phyloP scores from a whole-genome alignment of 1,140 invertebrate genomes.

The Drosophila guanche region DNA sequence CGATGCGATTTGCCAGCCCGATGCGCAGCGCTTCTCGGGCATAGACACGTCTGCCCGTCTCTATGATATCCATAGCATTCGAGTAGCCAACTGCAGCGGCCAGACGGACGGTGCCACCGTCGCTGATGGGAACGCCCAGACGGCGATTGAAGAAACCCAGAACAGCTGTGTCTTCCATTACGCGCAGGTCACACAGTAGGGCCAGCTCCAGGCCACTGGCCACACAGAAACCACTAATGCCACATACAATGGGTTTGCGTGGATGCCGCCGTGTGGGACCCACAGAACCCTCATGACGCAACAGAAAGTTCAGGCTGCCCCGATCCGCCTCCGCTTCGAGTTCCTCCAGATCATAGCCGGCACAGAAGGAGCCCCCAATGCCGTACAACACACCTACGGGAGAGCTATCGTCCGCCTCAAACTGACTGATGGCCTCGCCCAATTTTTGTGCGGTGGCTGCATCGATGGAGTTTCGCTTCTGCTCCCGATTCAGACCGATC shows the following conservation, averaged over 20 bases:
- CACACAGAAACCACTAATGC: conserved; percentile 93
- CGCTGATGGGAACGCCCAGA: conserved; percentile 93
- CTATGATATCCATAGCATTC: conserved; percentile 92
- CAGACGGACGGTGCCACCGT: conserved; percentile 92
- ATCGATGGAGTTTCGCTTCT: conserved; percentile 92
- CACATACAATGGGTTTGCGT: conserved; percentile 93
- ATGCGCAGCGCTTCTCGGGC: conserved; percentile 91
- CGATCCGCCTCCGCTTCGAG: conserved; percentile 78
- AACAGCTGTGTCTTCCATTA: conserved; percentile 92
- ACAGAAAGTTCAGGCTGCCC: conserved; percentile 68
- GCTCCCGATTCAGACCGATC: conserved; percentile 93
- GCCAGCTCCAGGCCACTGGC: conserved; percentile 95
- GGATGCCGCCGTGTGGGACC: conserved; percentile 86
- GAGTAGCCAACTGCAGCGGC: conserved; percentile 92
- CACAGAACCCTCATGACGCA: conserved; percentile 74
- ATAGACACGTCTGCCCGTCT: conserved; percentile 91
- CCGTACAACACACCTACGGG: conserved; percentile 92
- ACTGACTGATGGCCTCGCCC: conserved; percentile 89
- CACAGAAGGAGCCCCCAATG: conserved; percentile 94
- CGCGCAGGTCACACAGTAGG: conserved; percentile 93
- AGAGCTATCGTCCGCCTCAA: conserved; percentile 89
- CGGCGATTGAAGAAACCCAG: conserved; percentile 92
- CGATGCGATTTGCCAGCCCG: conserved; percentile 91
- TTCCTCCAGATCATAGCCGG: conserved; percentile 93
- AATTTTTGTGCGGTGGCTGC: conserved; percentile 87